Evolutionary conservation across 2,888 invertebrate genomes (phyloP).

Genomic region (Chydorus sphaericus): DNA sequence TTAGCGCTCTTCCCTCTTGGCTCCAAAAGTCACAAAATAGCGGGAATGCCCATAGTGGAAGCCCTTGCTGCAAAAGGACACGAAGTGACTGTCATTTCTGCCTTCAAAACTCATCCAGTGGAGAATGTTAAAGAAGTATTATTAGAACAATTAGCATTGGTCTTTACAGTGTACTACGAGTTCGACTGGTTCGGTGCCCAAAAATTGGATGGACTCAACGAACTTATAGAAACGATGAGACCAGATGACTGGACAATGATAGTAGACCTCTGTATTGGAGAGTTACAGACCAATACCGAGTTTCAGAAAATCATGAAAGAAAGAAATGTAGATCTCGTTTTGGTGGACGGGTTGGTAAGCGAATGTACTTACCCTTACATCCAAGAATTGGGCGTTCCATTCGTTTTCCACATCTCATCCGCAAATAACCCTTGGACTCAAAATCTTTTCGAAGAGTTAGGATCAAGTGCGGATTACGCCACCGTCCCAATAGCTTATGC

Average conservation of each 20-base stretch:
- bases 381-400: background rate
- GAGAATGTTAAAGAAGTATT: background rate
- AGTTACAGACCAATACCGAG: background rate
- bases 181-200: too few species aligned
- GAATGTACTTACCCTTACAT: conserved; percentile 1
- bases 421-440: background rate
- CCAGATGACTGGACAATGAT: background rate
- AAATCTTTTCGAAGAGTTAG: background rate
- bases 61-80: background rate
- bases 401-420: background rate
- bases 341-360: background rate
- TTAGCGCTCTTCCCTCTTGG: background rate
- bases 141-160: background rate
- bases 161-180: conserved; percentile 38
- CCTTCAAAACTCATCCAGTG: background rate
- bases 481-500: background rate
- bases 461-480: background rate
- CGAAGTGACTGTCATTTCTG: background rate
- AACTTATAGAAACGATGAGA: conserved; percentile 29
- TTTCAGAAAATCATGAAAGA: background rate
- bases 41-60: background rate
- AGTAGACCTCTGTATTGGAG: background rate
- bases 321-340: background rate
- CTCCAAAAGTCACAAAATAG: background rate
- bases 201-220: conserved; percentile 29